These are phyloP conservation scores for Malthinus flaveolus DNA, from an alignment of 2,888 invertebrate genomes.

Conservation along the genomic window DNA sequence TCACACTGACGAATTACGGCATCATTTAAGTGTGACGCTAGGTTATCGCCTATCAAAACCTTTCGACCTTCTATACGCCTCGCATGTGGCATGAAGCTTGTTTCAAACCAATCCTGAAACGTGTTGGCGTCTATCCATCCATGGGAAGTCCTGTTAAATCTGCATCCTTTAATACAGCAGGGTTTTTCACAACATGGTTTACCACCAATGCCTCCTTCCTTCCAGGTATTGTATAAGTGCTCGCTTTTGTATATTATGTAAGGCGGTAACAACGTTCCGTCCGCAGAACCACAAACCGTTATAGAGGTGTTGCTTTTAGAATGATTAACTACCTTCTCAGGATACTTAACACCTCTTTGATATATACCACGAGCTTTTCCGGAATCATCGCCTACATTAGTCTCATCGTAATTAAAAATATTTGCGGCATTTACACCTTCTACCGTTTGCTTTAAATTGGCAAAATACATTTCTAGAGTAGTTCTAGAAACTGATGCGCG, in stretches of 20 bases:
- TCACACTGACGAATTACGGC: neutral
- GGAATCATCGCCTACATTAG: slow-evolving; percentile 7
- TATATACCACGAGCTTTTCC: slow-evolving; percentile 12
- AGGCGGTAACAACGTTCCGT: neutral
- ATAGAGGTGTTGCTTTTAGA: slow-evolving; percentile 23
- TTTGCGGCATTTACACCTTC: slow-evolving; percentile 25
- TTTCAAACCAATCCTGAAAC: slow-evolving; percentile 16
- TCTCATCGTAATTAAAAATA: slow-evolving; percentile 3
- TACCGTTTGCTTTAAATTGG: slow-evolving; percentile 22
- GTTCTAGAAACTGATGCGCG: neutral
- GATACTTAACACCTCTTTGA: slow-evolving; percentile 21
- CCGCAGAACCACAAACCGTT: slow-evolving; percentile 37
- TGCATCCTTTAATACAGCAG: slow-evolving; percentile 9
- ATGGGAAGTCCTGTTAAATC: slow-evolving; percentile 6
- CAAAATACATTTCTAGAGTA: slow-evolving; percentile 14
- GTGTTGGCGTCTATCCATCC: slow-evolving; percentile 19
- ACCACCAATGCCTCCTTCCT: slow-evolving; percentile 34
- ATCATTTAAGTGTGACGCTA: neutral
- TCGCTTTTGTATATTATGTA: neutral
- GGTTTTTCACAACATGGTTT: slow-evolving; percentile 14
- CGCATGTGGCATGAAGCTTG: slow-evolving; percentile 2
- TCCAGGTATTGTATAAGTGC: slow-evolving; percentile 42
- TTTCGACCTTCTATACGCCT: neutral
- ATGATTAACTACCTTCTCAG: slow-evolving; percentile 27
- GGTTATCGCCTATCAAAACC: slow-evolving; percentile 7